These are phyloP conservation scores for Alaudala cheleensis DNA, from an alignment of 2,113 vertebrate species.

Conservation along the genomic window DNA sequence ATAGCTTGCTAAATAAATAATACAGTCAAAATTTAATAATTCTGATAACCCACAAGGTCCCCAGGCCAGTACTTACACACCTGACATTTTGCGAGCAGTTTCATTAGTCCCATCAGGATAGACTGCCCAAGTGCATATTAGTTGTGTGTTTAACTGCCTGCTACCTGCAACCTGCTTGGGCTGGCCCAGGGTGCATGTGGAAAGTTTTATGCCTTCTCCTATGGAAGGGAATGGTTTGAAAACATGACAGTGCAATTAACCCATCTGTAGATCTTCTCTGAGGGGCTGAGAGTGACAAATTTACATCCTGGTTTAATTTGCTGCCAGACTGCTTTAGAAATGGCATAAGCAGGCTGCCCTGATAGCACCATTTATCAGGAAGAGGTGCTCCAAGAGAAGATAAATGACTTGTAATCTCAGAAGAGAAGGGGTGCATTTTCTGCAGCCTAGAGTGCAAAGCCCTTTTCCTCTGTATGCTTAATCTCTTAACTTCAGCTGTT, in stretches of 20 bases:
- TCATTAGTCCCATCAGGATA: not conserved
- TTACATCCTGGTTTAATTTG: not conserved
- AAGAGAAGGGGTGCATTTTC: not conserved
- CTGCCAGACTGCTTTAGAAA: not conserved
- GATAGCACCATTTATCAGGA: not conserved
- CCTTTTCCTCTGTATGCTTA: not conserved
- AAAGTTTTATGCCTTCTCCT: not conserved
- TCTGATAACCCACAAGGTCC: not conserved
- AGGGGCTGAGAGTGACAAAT: not conserved
- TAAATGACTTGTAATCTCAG: not conserved
- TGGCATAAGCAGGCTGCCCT: not conserved
- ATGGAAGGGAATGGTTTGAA: not conserved
- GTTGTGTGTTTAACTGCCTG: not conserved
- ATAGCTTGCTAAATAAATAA: not conserved
- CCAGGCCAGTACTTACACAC: not conserved
- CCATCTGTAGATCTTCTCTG: not conserved
- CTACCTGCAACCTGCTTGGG: not conserved
- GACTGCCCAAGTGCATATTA: not conserved
- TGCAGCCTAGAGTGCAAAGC: not conserved
- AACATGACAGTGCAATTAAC: not conserved
- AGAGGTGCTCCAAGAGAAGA: conserved; percentile 5
- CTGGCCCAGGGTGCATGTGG: fast-evolving
- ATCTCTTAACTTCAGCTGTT: not conserved
- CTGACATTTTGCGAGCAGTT: not conserved
- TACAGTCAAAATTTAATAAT: not conserved